These are phyloP conservation scores for Pedionomus torquatus DNA, from an alignment of 2,113 vertebrate species.

Conservation along the genomic window DNA sequence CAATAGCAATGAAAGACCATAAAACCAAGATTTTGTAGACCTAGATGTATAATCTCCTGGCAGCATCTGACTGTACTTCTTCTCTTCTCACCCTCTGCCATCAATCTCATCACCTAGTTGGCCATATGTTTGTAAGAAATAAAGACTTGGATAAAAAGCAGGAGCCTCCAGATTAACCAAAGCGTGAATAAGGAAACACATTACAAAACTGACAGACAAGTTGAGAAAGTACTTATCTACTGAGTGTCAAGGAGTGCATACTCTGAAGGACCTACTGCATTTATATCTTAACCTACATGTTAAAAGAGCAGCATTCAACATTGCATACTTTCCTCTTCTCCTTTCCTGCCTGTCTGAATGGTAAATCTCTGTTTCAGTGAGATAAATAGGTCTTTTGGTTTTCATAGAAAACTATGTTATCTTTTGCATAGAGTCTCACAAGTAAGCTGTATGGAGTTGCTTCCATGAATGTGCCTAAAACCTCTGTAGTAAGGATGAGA, in stretches of 20 bases:
- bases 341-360: not conserved
- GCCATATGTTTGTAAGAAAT: not conserved
- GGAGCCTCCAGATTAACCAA: not conserved
- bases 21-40: not conserved
- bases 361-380: not conserved
- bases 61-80: not conserved
- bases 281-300: not conserved
- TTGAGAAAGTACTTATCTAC: not conserved
- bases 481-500: not conserved
- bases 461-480: not conserved
- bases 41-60: not conserved
- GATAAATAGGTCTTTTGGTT: not conserved
- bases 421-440: not conserved
- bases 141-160: not conserved
- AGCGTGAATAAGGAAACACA: not conserved
- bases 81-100: not conserved
- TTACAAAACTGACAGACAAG: constrained; percentile 8
- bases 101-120: not conserved
- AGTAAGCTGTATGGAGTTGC: accelerated
- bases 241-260: not conserved
- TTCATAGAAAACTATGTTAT: accelerated
- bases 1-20: not conserved
- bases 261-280: not conserved
- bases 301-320: not conserved
- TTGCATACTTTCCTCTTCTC: not conserved